A percentile compares a stretch with the other conserved stretches of the same genome.
Conservation (phyloP, 92 coral and sea anemone genomes). For the Actinernus sp. region DNA sequence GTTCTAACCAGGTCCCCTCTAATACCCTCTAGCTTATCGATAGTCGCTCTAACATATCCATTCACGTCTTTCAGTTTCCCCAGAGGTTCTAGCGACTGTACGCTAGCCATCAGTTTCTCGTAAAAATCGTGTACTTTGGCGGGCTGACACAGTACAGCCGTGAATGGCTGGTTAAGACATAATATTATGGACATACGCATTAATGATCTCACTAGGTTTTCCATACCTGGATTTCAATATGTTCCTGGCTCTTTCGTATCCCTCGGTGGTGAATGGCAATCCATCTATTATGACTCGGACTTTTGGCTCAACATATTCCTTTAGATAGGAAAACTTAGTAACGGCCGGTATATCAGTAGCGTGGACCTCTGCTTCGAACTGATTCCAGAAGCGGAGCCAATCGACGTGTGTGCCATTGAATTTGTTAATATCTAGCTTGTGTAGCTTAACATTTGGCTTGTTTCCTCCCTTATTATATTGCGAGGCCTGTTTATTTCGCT, state of each 20-base stretch:
- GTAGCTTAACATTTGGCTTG: slow-evolving; percentile 21
- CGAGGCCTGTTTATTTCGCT: slow-evolving; percentile 4
- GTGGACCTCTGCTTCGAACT: slow-evolving; percentile 49
- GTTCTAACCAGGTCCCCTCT: slow-evolving; percentile 66
- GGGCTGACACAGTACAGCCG: slow-evolving; percentile 62
- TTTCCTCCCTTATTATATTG: slow-evolving; percentile 1
- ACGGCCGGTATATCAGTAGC: slow-evolving; percentile 41
- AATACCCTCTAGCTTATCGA: slow-evolving; percentile 69
- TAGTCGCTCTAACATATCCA: slow-evolving; percentile 56
- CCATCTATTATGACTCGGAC: slow-evolving; percentile 38
- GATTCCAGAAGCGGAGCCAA: slow-evolving; percentile 53
- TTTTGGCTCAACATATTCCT: slow-evolving; percentile 34
- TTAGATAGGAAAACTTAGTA: slow-evolving; percentile 42
- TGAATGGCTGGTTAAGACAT: slow-evolving; percentile 63
- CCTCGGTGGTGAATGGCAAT: slow-evolving; percentile 48
- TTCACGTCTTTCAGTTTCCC: slow-evolving; percentile 64
- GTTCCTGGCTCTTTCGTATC: slow-evolving; percentile 65
- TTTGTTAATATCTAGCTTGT: slow-evolving; percentile 40
- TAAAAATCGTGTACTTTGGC: slow-evolving; percentile 52
- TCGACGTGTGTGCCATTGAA: slow-evolving; percentile 45
- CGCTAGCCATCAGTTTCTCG: slow-evolving; percentile 57
- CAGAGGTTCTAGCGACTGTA: slow-evolving; percentile 66
- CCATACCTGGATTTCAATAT: slow-evolving; percentile 62
- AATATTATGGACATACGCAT: slow-evolving; percentile 54
- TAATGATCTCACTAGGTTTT: slow-evolving; percentile 68